These are phyloP conservation scores for Aphelinus atriplicis DNA, from an alignment of 1,140 invertebrate species.

Conservation along the genomic window DNA sequence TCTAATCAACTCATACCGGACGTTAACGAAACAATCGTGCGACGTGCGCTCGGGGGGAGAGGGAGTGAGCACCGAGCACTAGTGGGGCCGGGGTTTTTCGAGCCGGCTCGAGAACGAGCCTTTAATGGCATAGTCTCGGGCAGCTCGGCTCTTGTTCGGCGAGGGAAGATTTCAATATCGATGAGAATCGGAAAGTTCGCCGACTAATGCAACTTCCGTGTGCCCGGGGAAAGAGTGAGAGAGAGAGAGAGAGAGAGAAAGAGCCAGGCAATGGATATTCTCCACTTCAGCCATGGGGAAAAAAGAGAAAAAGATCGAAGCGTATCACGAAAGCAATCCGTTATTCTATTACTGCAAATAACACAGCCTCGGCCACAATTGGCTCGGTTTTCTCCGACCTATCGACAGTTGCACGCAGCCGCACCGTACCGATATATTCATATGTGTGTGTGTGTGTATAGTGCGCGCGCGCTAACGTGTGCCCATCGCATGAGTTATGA, in stretches of 20 bases:
- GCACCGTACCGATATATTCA: no score
- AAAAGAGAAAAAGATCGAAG: slow-evolving; percentile 22
- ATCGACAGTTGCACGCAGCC: slow-evolving; percentile 22
- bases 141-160: not conserved
- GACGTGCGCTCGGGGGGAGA: no score
- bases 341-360: slow-evolving; percentile 39
- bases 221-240: slow-evolving; percentile 1
- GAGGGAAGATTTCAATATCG: slow-evolving; percentile 30
- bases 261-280: slow-evolving; percentile 24
- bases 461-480: not conserved
- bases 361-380: not conserved
- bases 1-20: slow-evolving; percentile 29
- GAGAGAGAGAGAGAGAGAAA: slow-evolving; percentile 38
- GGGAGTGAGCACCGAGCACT: no score
- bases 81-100: no score
- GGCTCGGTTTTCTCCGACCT: not conserved
- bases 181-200: slow-evolving; percentile 28
- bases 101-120: not conserved
- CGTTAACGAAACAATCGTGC: not conserved
- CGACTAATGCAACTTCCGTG: slow-evolving; percentile 27
- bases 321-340: slow-evolving; percentile 33
- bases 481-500: not conserved
- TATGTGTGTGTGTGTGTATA: no score
- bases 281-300: not conserved
- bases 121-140: slow-evolving; percentile 1